Evolutionary conservation across 2,888 invertebrate species (phyloP).

Genomic region (Portevinia maculata): DNA sequence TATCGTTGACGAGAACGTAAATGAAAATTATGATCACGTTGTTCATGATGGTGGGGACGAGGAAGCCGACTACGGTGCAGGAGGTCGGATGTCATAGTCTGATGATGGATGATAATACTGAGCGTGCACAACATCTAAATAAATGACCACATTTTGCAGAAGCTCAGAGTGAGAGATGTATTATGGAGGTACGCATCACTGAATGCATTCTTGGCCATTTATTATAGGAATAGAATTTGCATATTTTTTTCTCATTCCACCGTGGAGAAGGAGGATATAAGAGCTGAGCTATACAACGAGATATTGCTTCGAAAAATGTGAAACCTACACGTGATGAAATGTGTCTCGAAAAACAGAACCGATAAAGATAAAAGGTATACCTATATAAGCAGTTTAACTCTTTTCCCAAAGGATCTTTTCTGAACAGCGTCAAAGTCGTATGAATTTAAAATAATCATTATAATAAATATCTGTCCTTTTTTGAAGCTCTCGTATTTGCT

Average conservation of each 20-base stretch:
- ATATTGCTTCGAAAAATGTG: neutral
- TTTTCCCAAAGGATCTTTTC: neutral
- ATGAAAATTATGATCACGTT: conserved; percentile 59
- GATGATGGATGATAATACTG: conserved; percentile 64
- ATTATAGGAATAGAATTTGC: conserved; percentile 62
- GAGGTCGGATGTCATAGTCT: neutral
- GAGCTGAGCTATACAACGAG: conserved; percentile 10
- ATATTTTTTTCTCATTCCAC: conserved; percentile 36
- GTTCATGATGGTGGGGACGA: conserved; percentile 53
- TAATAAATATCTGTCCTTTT: no score
- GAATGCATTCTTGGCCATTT: conserved; percentile 68
- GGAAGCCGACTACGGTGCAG: conserved; percentile 25
- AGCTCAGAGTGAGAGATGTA: neutral
- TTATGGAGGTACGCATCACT: conserved; percentile 52
- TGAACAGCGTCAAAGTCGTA: no score
- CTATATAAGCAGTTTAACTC: neutral
- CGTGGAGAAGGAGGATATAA: neutral
- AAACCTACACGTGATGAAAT: conserved; percentile 22
- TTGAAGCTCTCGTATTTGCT: no score
- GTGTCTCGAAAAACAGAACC: neutral
- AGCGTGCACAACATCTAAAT: conserved; percentile 65
- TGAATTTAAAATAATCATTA: no score
- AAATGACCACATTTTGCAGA: conserved; percentile 64
- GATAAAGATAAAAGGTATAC: neutral
- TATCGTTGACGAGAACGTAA: conserved; percentile 4